A percentile compares a stretch with the other conserved stretches of the same genome.
These are phyloP conservation scores for Lasioglossum albipes DNA, from an alignment of 1,140 invertebrate genomes.

Conservation along the genomic window DNA sequence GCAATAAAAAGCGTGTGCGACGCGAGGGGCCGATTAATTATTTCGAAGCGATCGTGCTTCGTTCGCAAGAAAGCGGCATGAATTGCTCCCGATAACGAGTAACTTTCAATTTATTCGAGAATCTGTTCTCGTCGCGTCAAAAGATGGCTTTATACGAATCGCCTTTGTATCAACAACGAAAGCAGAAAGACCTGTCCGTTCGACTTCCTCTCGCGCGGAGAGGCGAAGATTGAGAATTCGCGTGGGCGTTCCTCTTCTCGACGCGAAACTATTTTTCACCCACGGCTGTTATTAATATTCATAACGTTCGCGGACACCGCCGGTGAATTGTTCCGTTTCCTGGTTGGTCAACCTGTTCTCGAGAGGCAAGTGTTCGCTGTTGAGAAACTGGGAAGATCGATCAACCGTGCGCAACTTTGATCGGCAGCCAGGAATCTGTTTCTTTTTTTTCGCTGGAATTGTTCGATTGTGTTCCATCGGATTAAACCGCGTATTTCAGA, in stretches of 20 bases:
- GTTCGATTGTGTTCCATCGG: too few species aligned
- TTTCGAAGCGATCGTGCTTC: constrained; percentile 11
- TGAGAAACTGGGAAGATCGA: background rate
- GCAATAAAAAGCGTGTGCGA: background rate
- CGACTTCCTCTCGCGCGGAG: background rate
- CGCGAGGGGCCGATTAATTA: constrained; percentile 40
- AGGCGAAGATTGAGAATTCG: background rate
- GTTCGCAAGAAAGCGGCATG: constrained; percentile 28
- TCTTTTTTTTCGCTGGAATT: too few species aligned
- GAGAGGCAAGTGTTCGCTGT: background rate
- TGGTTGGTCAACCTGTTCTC: constrained; percentile 1
- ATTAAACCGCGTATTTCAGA: too few species aligned
- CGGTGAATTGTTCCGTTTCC: background rate
- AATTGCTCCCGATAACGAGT: constrained; percentile 31
- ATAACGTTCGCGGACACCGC: background rate
- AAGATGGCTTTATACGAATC: too few species aligned
- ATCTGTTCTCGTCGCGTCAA: background rate
- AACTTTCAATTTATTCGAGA: background rate
- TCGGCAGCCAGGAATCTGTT: background rate
- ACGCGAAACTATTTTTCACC: background rate
- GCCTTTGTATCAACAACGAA: background rate
- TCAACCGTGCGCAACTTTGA: background rate
- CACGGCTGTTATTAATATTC: constrained; percentile 1
- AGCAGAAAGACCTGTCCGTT: background rate
- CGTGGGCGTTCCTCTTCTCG: background rate